These are phyloP conservation scores for Pachycephus smyrnensis DNA, from an alignment of 2,888 invertebrate species.

Conservation along the genomic window DNA sequence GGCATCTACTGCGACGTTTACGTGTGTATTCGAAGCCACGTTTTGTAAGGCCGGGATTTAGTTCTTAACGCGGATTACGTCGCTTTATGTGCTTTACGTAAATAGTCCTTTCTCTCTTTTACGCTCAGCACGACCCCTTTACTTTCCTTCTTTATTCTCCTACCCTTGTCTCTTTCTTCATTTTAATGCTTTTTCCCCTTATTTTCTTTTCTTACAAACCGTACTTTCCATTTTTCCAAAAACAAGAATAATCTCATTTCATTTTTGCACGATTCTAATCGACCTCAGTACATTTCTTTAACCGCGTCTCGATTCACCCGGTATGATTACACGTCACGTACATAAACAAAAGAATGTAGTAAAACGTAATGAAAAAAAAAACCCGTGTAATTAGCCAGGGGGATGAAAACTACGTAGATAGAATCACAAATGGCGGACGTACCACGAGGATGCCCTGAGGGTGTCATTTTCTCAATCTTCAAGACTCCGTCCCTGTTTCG, in stretches of 20 bases:
- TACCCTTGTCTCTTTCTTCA: background rate
- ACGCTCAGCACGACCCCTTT: background rate
- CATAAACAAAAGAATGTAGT: background rate
- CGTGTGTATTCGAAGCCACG: background rate
- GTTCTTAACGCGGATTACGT: background rate
- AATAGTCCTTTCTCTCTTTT: background rate
- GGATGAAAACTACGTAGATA: background rate
- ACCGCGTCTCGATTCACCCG: background rate
- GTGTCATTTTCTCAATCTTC: background rate
- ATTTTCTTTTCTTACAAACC: background rate
- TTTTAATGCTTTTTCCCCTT: background rate
- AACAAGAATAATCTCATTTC: background rate
- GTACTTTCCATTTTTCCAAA: background rate
- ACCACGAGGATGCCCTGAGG: background rate
- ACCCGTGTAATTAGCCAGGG: background rate
- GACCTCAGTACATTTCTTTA: background rate
- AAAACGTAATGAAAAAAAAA: background rate
- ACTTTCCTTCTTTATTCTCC: background rate
- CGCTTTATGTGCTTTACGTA: background rate
- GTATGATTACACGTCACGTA: background rate
- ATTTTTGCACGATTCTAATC: background rate
- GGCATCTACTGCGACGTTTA: background rate
- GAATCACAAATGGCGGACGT: background rate
- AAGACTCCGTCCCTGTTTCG: background rate
- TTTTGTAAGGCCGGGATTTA: background rate